Evolutionary conservation across 1,140 invertebrate species (phyloP).

Genomic region (Drosophila neocordata): DNA sequence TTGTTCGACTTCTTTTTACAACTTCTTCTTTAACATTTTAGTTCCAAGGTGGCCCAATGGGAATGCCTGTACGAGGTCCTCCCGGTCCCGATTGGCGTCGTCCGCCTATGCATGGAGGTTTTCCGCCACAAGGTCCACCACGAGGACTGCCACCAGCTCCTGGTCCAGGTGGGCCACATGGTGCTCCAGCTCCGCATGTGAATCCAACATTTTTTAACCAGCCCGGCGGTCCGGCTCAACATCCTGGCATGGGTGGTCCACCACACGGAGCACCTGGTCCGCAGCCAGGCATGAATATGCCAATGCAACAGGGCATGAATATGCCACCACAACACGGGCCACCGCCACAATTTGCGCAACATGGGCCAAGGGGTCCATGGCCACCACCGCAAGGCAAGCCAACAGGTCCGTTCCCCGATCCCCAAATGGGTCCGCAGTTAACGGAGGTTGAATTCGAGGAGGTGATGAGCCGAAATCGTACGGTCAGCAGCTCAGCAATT

Average conservation of each 20-base stretch:
- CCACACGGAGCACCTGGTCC: constrained; percentile 86
- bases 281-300: constrained; percentile 84
- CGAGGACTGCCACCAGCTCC: constrained; percentile 86
- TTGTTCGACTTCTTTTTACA: not conserved
- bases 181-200: constrained; percentile 95
- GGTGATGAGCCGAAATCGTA: constrained; percentile 98
- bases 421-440: constrained; percentile 87
- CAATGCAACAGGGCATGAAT: constrained; percentile 84
- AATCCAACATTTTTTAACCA: constrained; percentile 98
- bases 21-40: constrained; percentile 46
- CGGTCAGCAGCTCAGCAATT: constrained; percentile 98
- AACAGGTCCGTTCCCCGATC: constrained; percentile 83
- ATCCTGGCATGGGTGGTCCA: constrained; percentile 84
- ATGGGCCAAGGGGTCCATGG: constrained; percentile 80
- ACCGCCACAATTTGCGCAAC: constrained; percentile 86
- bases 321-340: constrained; percentile 85
- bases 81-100: constrained; percentile 90
- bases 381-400: constrained; percentile 83
- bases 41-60: constrained; percentile 87
- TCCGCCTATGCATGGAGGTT: constrained; percentile 86
- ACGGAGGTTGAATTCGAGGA: constrained; percentile 99
- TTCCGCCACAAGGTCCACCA: constrained; percentile 84
- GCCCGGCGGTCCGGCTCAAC: constrained; percentile 85
- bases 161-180: constrained; percentile 84
- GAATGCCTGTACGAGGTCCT: constrained; percentile 86